Base-by-base conservation (phyloP, 92 coral and sea anemone species). In the Palythoa grandis region DNA sequence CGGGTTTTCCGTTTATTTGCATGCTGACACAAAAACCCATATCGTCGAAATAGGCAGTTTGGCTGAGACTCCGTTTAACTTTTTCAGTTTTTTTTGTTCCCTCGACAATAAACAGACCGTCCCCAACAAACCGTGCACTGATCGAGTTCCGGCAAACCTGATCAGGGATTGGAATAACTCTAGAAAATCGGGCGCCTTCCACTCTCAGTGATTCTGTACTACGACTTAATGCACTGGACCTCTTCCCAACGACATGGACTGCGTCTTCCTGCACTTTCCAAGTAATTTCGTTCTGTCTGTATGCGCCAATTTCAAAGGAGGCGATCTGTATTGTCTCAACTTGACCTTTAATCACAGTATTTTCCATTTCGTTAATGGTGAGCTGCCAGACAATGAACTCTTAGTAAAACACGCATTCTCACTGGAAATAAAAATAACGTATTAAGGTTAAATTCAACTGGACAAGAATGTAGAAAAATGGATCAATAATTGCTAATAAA, bases 261-360 rank as follows among this genome's bases (percentile, higher is more conserved):
- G 85, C 70, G 23, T 67, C 85, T 19, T 48, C 74, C 17, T 80
- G 63, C 1, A 80, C 74, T 67, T 80, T 80, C 85, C 85, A 80
- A 38, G 74, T 43, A 65, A 80, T 80, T 66, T 80, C 85, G 40
- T 80, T 70, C 37, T 80, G 58, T 48, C 48, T 80, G 73, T 65
- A 80, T n/a, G 85, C 85, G 73, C 85, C 85, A 7, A 80, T 80
- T 66, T 80, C 85, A 65, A 80, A 80, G 73, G 85, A 80, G 61
- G 70, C 85, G 50, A 80, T 80, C 22, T 80, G 14, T 66, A 80
- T 67, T 3, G 50, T 19, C 50, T 80, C 85, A 58, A 52, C 24
- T 65, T 80, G 74, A 80, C 58, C 72, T 66, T 80, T 65, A 19
- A 47, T 73, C 24, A 76, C 19, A 12, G 19, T 6, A 14, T 29